Conservation (phyloP, 2,113 vertebrate genomes). For the Percina caprodes region DNA sequence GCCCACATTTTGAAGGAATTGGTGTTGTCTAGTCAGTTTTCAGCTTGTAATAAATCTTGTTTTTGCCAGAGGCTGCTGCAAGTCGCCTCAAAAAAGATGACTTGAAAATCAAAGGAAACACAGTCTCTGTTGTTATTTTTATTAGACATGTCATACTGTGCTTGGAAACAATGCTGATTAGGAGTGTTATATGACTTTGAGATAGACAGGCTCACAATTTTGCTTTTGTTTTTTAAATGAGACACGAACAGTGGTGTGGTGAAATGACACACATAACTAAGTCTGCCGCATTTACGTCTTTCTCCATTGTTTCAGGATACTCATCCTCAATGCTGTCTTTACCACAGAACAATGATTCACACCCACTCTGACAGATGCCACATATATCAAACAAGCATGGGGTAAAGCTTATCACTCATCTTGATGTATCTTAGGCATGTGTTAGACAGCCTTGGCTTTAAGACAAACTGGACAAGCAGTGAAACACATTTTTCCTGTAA, state of each 20-base stretch:
- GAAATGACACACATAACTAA: slow-evolving; percentile 12
- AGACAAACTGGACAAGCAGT: slow-evolving; percentile 26
- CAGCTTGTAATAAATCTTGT: slow-evolving; percentile 38
- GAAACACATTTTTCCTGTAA: background rate
- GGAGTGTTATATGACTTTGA: slow-evolving; percentile 28
- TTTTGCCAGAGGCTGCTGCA: slow-evolving; percentile 42
- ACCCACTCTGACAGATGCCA: slow-evolving; percentile 28
- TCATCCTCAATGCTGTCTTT: background rate
- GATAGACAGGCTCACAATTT: slow-evolving; percentile 30
- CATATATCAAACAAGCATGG: background rate
- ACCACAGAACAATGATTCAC: background rate
- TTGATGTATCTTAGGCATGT: background rate
- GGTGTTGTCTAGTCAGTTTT: slow-evolving; percentile 19
- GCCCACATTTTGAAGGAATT: slow-evolving; percentile 10
- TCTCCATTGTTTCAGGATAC: background rate
- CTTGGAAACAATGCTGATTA: slow-evolving; percentile 45
- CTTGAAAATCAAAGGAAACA: slow-evolving; percentile 62
- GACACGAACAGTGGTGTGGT: background rate
- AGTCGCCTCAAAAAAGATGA: slow-evolving; percentile 37
- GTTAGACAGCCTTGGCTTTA: slow-evolving; percentile 13
- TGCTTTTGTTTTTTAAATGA: slow-evolving; percentile 30
- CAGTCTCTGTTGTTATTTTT: slow-evolving; percentile 57
- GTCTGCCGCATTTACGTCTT: background rate
- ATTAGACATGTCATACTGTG: slow-evolving; percentile 47
- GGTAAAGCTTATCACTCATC: slow-evolving; percentile 7